Base-by-base conservation (phyloP, 2,797 vertebrate genomes). In the Leptatherina wallacei region DNA sequence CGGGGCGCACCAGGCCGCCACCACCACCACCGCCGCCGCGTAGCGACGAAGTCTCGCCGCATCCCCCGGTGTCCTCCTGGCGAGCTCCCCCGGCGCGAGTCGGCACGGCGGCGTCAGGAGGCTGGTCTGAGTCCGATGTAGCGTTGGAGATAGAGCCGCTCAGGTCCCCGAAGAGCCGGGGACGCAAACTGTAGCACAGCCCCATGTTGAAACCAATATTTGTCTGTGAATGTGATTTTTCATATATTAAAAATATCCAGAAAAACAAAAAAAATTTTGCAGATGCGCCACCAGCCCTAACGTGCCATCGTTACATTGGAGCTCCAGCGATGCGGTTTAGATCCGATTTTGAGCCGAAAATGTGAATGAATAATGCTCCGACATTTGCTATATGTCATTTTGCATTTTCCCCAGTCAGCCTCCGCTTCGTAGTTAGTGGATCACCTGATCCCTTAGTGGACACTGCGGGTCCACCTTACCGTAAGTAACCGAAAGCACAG, bases 141-240 rank as follows among this genome's bases (percentile, higher is more conserved):
- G 95, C 93, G 85, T 94, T 94, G 74, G 94, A 95, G 85, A 95
- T 93, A 77, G 94, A 94, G 65, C 95, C 96, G 78, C 93, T 96
- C 78, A 95, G 89, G 82, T 96, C 96, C 81, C 97, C 96, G 89
- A 98, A 98, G 85, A 98, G 95, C 92, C 97, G 96, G 90, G 97
- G 97, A 89, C 97, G 96, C 92, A 98, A 90, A 85, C 97, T 98
- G 92, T 98, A 97, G 91, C 97, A 98, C 92, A 98, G 95, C 93
- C 97, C 97, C 97, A 98, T 98, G 93, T 91, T 94, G 87, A 92
- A 91, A 89, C 75, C 82, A 89, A 78, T 86, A 84, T 90, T 55
- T 91, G 85, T 87, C 88, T 69, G 88, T 85, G 76, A 89, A 91
- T 88, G 81, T 88, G 89, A 88, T 92, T 91, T 91, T 56, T 92